Percentiles rank a stretch among this genome's conserved stretches.
phyloP scores from a whole-genome alignment of 2,888 invertebrate species.

The Tuberolachnus salignus region DNA sequence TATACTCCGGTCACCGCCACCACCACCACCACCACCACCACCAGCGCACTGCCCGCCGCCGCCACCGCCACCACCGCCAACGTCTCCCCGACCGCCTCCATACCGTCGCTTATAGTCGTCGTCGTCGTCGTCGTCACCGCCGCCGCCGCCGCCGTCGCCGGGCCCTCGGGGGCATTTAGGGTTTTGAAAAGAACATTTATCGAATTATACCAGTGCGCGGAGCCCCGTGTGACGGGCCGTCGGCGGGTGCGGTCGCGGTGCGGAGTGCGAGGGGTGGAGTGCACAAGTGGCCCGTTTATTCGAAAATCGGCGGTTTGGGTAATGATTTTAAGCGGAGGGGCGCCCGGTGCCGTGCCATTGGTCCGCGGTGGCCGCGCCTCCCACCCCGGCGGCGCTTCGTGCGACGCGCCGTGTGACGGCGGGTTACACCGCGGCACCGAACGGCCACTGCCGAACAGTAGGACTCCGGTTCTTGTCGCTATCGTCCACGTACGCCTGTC shows the following conservation, averaged over 20 bases:
- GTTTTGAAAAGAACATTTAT: constrained; percentile 57
- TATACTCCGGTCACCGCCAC: constrained; percentile 2
- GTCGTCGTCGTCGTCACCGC: constrained; percentile 25
- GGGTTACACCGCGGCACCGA: constrained; percentile 15
- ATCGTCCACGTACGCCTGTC: neutral
- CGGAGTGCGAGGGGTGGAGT: constrained; percentile 35
- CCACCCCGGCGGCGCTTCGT: constrained; percentile 39
- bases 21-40: constrained; percentile 6
- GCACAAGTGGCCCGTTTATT: constrained; percentile 54
- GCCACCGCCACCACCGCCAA: constrained; percentile 3
- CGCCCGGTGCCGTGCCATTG: constrained; percentile 40
- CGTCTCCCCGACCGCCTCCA: constrained; percentile 5
- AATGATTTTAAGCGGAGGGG: constrained; percentile 37
- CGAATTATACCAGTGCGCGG: constrained; percentile 53
- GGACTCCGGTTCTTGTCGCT: constrained; percentile 39
- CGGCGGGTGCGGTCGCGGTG: constrained; percentile 6
- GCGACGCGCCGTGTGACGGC: constrained; percentile 8
- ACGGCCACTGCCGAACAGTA: constrained; percentile 17
- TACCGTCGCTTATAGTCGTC: neutral
- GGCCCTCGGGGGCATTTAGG: constrained; percentile 47
- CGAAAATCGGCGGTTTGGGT: constrained; percentile 39
- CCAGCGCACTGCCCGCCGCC: constrained; percentile 18
- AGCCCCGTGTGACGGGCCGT: constrained; percentile 18
- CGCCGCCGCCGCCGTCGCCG: constrained; percentile 38
- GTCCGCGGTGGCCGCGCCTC: constrained; percentile 45